Conservation (phyloP, 2,113 vertebrate species). For the Cricetomys ansorgei region DNA sequence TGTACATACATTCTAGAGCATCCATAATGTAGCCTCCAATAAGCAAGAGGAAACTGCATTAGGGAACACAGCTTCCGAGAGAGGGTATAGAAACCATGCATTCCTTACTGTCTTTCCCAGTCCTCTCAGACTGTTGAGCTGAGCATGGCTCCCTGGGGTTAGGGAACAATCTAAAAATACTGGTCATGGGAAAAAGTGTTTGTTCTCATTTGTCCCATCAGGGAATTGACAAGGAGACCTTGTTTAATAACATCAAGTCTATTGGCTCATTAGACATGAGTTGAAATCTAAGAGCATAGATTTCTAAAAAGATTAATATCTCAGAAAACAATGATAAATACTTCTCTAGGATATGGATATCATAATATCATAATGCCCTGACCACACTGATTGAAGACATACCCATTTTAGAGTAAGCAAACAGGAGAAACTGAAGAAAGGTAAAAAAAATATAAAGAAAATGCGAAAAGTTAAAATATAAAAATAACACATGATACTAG, state of each 20-base stretch:
- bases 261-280: neutral
- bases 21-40: neutral
- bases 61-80: neutral
- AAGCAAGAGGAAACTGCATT: neutral
- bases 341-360: neutral
- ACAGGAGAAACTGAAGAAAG: neutral
- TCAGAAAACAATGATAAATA: neutral
- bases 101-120: neutral
- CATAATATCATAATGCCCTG: neutral
- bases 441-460: neutral
- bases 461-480: neutral
- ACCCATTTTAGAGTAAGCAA: neutral
- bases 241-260: neutral
- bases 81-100: neutral
- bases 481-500: neutral
- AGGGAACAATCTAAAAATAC: neutral
- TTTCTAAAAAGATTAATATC: neutral
- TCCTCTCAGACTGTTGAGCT: neutral
- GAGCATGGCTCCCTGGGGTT: neutral
- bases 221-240: neutral
- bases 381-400: neutral
- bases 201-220: neutral
- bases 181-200: neutral
- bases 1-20: neutral
- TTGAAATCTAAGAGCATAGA: neutral